These are phyloP conservation scores for Plectropomus leopardus DNA, from an alignment of 2,113 vertebrate genomes.

Conservation along the genomic window DNA sequence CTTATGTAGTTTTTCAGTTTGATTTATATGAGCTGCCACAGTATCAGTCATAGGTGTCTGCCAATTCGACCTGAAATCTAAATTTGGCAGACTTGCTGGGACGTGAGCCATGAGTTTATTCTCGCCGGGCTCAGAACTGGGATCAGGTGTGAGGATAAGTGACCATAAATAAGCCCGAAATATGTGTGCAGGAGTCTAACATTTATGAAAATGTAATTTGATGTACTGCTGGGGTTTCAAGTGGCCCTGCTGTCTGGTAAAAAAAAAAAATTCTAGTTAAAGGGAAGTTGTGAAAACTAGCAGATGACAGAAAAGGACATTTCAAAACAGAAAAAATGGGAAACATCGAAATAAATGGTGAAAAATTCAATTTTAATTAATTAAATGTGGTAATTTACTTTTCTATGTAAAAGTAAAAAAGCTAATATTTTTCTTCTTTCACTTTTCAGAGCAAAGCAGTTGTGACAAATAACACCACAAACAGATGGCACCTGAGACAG, in stretches of 20 bases:
- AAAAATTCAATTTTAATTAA: background rate
- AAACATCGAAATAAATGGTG: background rate
- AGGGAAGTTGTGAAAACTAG: background rate
- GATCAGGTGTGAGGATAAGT: slow-evolving; percentile 46
- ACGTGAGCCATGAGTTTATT: slow-evolving; percentile 1
- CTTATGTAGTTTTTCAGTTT: background rate
- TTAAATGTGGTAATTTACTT: background rate
- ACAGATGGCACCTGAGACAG: background rate
- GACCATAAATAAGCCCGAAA: slow-evolving; percentile 47
- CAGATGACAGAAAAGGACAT: slow-evolving; percentile 9
- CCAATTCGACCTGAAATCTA: slow-evolving; percentile 26
- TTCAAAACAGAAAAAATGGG: background rate
- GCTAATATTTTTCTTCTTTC: background rate
- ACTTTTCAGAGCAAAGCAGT: background rate
- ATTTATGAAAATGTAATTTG: slow-evolving; percentile 51
- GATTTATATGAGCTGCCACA: background rate
- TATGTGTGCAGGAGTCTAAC: slow-evolving; percentile 28
- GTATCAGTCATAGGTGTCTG: slow-evolving; percentile 7
- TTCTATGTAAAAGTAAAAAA: background rate
- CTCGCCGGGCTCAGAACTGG: background rate
- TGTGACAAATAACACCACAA: slow-evolving; percentile 10
- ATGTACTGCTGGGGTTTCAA: slow-evolving; percentile 52
- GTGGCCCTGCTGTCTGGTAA: slow-evolving; percentile 19
- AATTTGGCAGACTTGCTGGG: slow-evolving; percentile 3
- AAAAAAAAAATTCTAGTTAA: slow-evolving; percentile 1